phyloP scores from a whole-genome alignment of 1,140 invertebrate species.

The Laupala kohalensis region DNA sequence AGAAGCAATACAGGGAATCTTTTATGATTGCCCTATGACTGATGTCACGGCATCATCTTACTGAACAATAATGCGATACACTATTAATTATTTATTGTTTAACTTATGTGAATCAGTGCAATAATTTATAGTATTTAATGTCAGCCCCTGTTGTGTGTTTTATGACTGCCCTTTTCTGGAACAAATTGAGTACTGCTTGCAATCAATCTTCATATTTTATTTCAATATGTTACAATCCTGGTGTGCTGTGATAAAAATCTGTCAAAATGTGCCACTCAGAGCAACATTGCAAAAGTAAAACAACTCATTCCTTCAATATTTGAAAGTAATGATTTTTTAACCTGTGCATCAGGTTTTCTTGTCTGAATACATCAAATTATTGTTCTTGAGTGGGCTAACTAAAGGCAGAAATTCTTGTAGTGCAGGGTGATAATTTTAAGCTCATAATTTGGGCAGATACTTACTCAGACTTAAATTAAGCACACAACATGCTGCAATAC shows the following conservation, averaged over 20 bases:
- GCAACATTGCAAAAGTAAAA: not conserved
- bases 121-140: not conserved
- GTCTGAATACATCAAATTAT: no score
- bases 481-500: not conserved
- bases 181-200: not conserved
- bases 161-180: not conserved
- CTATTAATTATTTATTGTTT: not conserved
- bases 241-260: not conserved
- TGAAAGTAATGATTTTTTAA: no score
- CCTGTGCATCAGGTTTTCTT: no score
- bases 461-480: not conserved
- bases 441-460: not conserved
- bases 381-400: not conserved
- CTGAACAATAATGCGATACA: not conserved
- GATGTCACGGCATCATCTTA: not conserved
- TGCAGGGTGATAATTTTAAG: not conserved
- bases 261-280: not conserved
- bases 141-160: not conserved
- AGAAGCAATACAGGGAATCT: constrained; percentile 4
- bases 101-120: constrained; percentile 1
- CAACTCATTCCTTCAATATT: no score
- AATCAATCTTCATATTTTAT: not conserved
- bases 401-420: not conserved
- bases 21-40: not conserved
- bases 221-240: not conserved